A percentile compares a stretch with the other conserved stretches of the same genome.
These are phyloP conservation scores for Pleuronectes platessa DNA, from an alignment of 2,113 vertebrate genomes.

Conservation along the genomic window DNA sequence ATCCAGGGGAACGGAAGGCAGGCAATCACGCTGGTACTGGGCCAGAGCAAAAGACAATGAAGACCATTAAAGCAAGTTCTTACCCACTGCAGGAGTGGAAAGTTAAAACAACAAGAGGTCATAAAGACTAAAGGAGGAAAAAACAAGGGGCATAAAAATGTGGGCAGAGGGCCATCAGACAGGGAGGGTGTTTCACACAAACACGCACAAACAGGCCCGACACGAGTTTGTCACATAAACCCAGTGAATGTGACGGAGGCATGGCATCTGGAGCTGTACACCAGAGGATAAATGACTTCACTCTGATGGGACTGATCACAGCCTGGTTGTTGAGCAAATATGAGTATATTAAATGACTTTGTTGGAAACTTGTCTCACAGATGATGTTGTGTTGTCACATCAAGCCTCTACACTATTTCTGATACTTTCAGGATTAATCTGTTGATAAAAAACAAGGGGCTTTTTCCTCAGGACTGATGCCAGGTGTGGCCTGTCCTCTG, in stretches of 20 bases:
- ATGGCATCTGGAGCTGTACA: slow-evolving; percentile 38
- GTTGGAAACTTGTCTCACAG: slow-evolving; percentile 7
- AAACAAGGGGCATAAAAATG: slow-evolving; percentile 35
- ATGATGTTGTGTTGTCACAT: slow-evolving; percentile 4
- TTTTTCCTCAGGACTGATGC: neutral
- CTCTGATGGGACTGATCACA: slow-evolving; percentile 22
- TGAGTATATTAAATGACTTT: neutral
- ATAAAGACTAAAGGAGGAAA: slow-evolving; percentile 30
- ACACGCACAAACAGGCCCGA: slow-evolving; percentile 28
- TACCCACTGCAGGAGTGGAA: slow-evolving; percentile 27
- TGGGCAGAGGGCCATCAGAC: neutral
- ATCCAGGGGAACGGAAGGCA: slow-evolving; percentile 17
- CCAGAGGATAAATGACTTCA: slow-evolving; percentile 12
- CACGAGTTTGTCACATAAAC: slow-evolving; percentile 59
- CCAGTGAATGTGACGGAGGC: slow-evolving; percentile 65
- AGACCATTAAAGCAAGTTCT: slow-evolving; percentile 38
- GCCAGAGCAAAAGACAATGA: slow-evolving; percentile 49
- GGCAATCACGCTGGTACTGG: slow-evolving; percentile 34
- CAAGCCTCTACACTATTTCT: neutral
- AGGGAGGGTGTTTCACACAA: slow-evolving; percentile 18
- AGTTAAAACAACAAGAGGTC: slow-evolving; percentile 43
- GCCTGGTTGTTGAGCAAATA: neutral
- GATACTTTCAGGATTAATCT: slow-evolving; percentile 31
- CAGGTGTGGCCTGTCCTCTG: slow-evolving; percentile 53
- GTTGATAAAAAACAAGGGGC: neutral